Evolutionary conservation across 2,888 invertebrate species (phyloP), one percentile per base, ranked within the genome.

Genomic region (Scaptomyza tumidula): DNA sequence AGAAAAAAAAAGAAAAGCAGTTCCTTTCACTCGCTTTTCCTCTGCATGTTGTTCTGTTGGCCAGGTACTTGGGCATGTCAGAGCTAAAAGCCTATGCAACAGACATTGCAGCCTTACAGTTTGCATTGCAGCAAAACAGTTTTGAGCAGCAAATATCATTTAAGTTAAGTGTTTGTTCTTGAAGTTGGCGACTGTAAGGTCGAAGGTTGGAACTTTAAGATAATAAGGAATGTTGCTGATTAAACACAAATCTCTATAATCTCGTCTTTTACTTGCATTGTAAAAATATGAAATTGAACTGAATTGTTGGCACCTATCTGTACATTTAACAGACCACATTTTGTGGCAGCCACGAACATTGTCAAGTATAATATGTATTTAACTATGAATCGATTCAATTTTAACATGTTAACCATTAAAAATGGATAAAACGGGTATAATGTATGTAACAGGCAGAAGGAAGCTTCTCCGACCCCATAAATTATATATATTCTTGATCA

Each of bases 111-210:
- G 33, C 19, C 43, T 19, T 49, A 35, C 31, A 19, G 19, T 19
- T 19, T 19, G 19, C 19, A 19, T 50, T 50, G 10, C 39, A 50
- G 48, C 45, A 46, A 24, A 37, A 37, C 39, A 19, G 56, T 44
- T 35, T 49, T 55, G 7, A 44, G 39, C 41, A 48, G 37, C 33
- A 86, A 73, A 83, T 83, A 77, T 67, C 54, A 73, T 69, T 86
- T 86, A 73, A 61, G 57, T 65, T 63, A 63, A 80, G 84, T 65
- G 55, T 64, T 44, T 35, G 4, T 37, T 11, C 46, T 31, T 24
- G 14, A 13, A 48, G 29, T 35, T 61, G 56, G 39, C 52, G 73
- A 16, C 33, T 24, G 39, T 37, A 29, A 48, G 43, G 27, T 33
- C 13, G 27, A 3, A 44, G 31, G 45, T 48, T 0, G 29, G 6